Percentiles rank a stretch among this genome's conserved stretches.
Evolutionary conservation across 2,113 vertebrate species (phyloP).

Genomic region (Anguilla rostrata): DNA sequence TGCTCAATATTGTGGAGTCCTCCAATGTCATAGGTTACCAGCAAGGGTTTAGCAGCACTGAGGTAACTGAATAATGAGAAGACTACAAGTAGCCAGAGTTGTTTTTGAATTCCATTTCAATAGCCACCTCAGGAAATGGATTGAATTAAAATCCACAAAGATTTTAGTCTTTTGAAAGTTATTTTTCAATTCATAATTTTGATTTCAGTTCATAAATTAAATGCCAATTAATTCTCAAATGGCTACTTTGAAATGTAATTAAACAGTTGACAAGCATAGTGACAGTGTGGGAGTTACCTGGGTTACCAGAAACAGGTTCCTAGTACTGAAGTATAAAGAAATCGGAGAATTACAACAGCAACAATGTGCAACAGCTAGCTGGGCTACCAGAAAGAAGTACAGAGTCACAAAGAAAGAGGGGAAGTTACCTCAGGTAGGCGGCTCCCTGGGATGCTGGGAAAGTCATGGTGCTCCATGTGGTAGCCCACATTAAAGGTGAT

Average conservation of each 20-base stretch:
- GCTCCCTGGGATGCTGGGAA: slow-evolving; percentile 93
- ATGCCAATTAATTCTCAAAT: neutral
- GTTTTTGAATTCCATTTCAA: too few relatives aligned
- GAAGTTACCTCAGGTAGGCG: slow-evolving; percentile 84
- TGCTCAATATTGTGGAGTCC: neutral
- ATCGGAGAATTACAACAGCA: too few relatives aligned
- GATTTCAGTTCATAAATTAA: neutral
- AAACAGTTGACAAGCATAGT: too few relatives aligned
- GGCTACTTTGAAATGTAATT: neutral
- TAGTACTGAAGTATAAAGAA: too few relatives aligned
- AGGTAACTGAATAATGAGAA: neutral
- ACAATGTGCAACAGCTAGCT: too few relatives aligned
- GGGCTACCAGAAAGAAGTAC: neutral
- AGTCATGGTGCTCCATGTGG: slow-evolving; percentile 97
- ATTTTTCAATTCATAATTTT: neutral
- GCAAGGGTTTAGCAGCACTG: neutral
- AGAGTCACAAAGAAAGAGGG: neutral
- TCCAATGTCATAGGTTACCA: neutral
- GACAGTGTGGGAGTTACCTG: too few relatives aligned
- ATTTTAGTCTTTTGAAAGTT: too few relatives aligned
- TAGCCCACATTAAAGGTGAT: slow-evolving; percentile 98
- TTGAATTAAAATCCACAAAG: neutral
- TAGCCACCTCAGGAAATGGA: too few relatives aligned
- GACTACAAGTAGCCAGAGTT: too few relatives aligned
- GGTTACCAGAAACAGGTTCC: too few relatives aligned